Percentiles rank a stretch among this genome's conserved stretches.
Conservation (phyloP, 2,113 vertebrate genomes). For the Willisornis vidua region DNA sequence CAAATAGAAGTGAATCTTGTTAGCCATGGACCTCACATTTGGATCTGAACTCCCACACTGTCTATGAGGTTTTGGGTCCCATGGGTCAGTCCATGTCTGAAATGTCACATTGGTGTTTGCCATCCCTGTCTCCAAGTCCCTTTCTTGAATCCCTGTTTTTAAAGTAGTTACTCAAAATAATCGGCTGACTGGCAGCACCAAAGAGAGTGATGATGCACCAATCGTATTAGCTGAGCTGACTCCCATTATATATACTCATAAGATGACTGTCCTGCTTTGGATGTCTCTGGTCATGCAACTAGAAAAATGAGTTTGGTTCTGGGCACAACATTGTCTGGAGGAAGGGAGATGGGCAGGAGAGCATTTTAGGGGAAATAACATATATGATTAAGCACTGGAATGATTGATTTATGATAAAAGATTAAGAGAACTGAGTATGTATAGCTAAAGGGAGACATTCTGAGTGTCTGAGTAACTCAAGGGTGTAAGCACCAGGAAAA, state of each 20-base stretch:
- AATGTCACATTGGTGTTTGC: background rate
- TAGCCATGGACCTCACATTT: background rate
- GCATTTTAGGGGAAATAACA: background rate
- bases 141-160: background rate
- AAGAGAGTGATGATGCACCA: background rate
- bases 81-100: background rate
- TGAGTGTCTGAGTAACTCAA: slow-evolving; percentile 23
- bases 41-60: background rate
- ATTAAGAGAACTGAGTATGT: slow-evolving; percentile 64
- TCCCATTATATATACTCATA: background rate
- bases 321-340: background rate
- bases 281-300: background rate
- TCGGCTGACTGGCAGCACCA: background rate
- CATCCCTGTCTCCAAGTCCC: background rate
- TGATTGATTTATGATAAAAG: slow-evolving; percentile 71
- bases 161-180: background rate
- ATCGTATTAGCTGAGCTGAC: background rate
- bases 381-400: slow-evolving; percentile 25
- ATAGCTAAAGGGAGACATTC: slow-evolving; percentile 69
- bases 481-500: background rate
- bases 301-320: background rate
- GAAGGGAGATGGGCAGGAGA: background rate
- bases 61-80: background rate
- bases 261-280: background rate
- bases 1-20: background rate